Conservation (phyloP, 1,140 invertebrate genomes). For the Leptonema lineaticorne region DNA sequence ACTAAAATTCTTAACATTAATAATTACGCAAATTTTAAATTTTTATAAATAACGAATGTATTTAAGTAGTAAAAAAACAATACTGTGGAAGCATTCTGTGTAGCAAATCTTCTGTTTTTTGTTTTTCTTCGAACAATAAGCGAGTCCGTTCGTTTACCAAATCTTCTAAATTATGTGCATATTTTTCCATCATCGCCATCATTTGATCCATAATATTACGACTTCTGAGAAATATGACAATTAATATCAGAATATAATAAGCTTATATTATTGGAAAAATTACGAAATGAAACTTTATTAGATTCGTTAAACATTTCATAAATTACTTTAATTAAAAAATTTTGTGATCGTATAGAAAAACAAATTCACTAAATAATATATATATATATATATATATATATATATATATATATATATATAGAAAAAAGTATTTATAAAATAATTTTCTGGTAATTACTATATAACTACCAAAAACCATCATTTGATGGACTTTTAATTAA, state of each 20-base stretch:
- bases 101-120: conserved; percentile 89
- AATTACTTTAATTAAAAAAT: too few relatives aligned
- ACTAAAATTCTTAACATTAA: background rate
- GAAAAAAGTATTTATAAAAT: too few relatives aligned
- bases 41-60: conserved; percentile 5
- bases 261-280: too few relatives aligned
- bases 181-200: conserved; percentile 96
- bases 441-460: too few relatives aligned
- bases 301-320: background rate
- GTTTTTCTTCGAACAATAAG: conserved; percentile 86
- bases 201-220: conserved; percentile 94
- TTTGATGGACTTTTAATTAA: too few relatives aligned
- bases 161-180: conserved; percentile 92
- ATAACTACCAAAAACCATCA: too few relatives aligned
- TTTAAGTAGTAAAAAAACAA: conserved; percentile 38
- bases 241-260: background rate
- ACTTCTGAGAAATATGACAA: conserved; percentile 57
- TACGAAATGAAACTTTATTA: background rate
- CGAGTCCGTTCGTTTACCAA: conserved; percentile 87
- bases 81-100: conserved; percentile 92
- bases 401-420: too few relatives aligned
- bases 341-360: too few relatives aligned
- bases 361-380: too few relatives aligned
- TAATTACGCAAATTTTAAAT: background rate
- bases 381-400: too few relatives aligned